phyloP scores from a whole-genome alignment of 1,140 invertebrate genomes.

The Uloborus diversus region DNA sequence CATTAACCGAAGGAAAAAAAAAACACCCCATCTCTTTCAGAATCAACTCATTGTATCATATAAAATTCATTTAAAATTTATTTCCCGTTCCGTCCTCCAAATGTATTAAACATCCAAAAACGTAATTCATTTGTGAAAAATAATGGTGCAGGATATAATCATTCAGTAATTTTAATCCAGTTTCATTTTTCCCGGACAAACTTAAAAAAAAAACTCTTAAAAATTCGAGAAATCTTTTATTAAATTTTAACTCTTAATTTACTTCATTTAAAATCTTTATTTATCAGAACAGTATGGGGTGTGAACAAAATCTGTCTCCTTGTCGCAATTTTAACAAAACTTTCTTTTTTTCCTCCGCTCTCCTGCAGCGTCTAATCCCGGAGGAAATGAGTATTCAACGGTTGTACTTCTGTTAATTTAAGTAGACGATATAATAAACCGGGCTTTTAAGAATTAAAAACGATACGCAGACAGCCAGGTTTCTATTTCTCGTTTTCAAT shows the following conservation, averaged over 20 bases:
- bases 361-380: background rate
- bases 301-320: constrained; percentile 28
- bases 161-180: too few species aligned
- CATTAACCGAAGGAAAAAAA: too few species aligned
- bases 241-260: constrained; percentile 49
- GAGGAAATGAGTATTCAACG: constrained; percentile 17
- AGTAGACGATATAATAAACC: constrained; percentile 33
- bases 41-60: too few species aligned
- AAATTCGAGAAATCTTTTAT: constrained; percentile 38
- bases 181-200: too few species aligned
- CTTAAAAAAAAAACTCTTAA: too few species aligned
- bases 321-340: constrained; percentile 2
- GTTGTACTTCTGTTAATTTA: constrained; percentile 47
- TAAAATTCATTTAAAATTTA: too few species aligned
- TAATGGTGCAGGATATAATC: too few species aligned
- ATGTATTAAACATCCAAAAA: too few species aligned
- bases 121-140: too few species aligned
- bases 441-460: constrained; percentile 24
- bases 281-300: background rate
- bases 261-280: constrained; percentile 38
- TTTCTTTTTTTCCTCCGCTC: constrained; percentile 18
- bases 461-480: background rate
- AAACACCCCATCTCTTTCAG: too few species aligned
- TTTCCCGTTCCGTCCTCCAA: too few species aligned
- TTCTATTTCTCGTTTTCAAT: constrained; percentile 40